Base-by-base conservation (phyloP, 2,113 vertebrate species). In the Seriola rivoliana region DNA sequence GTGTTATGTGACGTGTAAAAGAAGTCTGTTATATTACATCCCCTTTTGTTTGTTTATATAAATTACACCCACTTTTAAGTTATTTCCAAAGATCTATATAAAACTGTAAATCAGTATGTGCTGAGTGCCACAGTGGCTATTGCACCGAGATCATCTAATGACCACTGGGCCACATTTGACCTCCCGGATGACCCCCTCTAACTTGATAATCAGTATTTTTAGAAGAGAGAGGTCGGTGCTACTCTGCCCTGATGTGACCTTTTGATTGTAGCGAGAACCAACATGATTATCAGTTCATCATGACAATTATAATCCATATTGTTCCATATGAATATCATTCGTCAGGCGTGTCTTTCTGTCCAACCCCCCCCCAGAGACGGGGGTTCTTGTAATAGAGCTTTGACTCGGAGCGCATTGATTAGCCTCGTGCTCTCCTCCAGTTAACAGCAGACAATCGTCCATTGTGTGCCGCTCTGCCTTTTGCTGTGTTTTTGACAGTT, bases 321-420 rank as follows among this genome's bases (percentile, higher is more conserved):
- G 79, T 77, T 84, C 79, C 70, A 93, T 93, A 92, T 93, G 84
- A 94, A 93, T 84, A 91, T 88, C 72, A 87, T 92, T 88, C 84
- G 84, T 90, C 90, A 82, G 36, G 7, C 0, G 59, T 69, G 80
- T 81, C 78, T 55, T 58, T 74, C 62, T 60, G 81, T 46, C 80
- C 70, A 12, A 34, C 21, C 42, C 36, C 34, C 38, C 42, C 58
- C 74, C 8, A 23, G 87, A 85, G 78, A 77, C 16, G 1, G 25
- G 40, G 42, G 40, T 65, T 80, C 60, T 75, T 69, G 66, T 83
- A 93, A 91, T 87, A 78, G 79, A 80, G 91, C 85, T 88, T 89
- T 89, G 88, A 91, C 88, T 86, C 69, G 79, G 54, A 48, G 57
- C 9, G 74, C 89, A 93, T 92, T 93, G 93, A 93, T 93, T 93